Conservation (phyloP, 1,140 invertebrate species). For the Prorops nasuta region DNA sequence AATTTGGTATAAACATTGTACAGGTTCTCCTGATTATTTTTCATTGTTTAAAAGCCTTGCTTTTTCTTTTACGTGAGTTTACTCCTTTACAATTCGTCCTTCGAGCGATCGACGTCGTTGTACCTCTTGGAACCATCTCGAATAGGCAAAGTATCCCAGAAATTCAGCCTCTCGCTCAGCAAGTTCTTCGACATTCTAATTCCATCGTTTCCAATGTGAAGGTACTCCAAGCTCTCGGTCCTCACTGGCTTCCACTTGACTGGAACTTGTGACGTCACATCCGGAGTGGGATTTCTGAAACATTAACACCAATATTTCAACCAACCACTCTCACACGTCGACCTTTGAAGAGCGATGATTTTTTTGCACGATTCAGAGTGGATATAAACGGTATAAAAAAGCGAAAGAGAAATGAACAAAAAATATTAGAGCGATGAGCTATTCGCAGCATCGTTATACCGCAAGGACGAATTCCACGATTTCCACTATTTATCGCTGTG, state of each 20-base stretch:
- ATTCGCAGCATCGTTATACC: background rate
- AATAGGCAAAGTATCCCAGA: slow-evolving; percentile 48
- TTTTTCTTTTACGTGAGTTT: no score
- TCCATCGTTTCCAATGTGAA: slow-evolving; percentile 43
- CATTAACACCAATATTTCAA: no score
- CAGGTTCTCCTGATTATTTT: no score
- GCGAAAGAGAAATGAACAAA: background rate
- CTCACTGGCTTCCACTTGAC: slow-evolving; percentile 56
- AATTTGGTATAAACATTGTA: no score
- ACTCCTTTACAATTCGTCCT: slow-evolving; percentile 43
- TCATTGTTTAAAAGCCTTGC: no score
- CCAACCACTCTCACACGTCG: no score
- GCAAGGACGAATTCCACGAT: background rate
- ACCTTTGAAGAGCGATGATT: background rate
- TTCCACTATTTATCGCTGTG: background rate
- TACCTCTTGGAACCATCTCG: slow-evolving; percentile 1
- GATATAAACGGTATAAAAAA: background rate
- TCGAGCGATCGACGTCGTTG: background rate
- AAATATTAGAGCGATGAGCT: background rate
- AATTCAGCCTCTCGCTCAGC: slow-evolving; percentile 43
- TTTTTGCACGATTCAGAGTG: no score
- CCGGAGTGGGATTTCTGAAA: slow-evolving; percentile 56
- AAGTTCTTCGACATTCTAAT: slow-evolving; percentile 48
- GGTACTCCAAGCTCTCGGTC: slow-evolving; percentile 49
- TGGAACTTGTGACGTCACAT: slow-evolving; percentile 36